These are phyloP conservation scores for Melanocharis versteri DNA, from an alignment of 2,113 vertebrate genomes.

Conservation along the genomic window DNA sequence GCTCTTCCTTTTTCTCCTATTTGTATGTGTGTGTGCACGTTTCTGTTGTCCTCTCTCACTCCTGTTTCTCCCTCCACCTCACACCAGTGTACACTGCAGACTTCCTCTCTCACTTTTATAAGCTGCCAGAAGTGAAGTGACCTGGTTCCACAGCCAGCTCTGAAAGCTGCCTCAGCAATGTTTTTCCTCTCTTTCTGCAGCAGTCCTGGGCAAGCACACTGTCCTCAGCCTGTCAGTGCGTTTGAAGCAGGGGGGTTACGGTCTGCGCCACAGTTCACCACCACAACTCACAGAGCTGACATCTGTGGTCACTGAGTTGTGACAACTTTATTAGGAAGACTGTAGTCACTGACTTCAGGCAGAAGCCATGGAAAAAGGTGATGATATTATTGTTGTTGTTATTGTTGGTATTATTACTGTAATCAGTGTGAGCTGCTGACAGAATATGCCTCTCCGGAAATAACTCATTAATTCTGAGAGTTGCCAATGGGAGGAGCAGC, in stretches of 20 bases:
- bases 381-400: not conserved
- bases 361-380: not conserved
- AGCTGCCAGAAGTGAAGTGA: slow-evolving; percentile 47
- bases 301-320: not conserved
- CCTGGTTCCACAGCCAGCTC: slow-evolving; percentile 5
- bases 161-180: slow-evolving; percentile 7
- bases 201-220: not conserved
- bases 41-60: not conserved
- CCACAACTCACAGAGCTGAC: not conserved
- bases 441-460: not conserved
- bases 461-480: slow-evolving; percentile 23
- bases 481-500: slow-evolving; percentile 13
- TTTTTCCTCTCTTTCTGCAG: slow-evolving; percentile 20
- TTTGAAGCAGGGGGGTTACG: not conserved
- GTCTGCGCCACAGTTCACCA: not conserved
- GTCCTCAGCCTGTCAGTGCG: not conserved
- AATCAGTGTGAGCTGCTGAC: not conserved
- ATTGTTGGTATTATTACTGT: not conserved
- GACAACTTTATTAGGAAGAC: not conserved
- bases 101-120: slow-evolving; percentile 45
- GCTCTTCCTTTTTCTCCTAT: not conserved
- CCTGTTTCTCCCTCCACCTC: not conserved
- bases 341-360: not conserved
- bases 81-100: not conserved
- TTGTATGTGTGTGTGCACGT: not conserved